A percentile compares a stretch with the other conserved stretches of the same genome.
Evolutionary conservation across 2,113 vertebrate species (phyloP).

Genomic region (Tamias sibiricus): DNA sequence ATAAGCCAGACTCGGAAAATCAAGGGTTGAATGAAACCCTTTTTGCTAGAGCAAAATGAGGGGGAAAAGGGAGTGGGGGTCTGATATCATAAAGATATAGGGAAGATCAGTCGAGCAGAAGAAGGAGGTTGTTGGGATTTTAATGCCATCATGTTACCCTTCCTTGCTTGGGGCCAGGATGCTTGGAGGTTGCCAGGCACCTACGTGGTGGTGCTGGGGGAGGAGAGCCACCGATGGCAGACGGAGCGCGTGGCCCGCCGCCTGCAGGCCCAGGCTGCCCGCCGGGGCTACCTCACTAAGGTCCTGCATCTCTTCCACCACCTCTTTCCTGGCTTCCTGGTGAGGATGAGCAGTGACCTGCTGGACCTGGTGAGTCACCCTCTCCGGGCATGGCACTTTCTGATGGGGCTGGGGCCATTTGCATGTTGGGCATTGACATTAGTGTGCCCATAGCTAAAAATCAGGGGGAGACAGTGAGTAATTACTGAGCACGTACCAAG

Average conservation of each 20-base stretch:
- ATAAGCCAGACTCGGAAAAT: no score
- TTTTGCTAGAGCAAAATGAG: no score
- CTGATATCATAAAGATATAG: no score
- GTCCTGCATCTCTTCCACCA: slow-evolving; percentile 89
- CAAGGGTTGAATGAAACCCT: no score
- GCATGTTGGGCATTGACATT: not conserved
- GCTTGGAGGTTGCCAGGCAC: slow-evolving; percentile 91
- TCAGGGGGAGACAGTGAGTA: not conserved
- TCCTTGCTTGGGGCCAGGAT: slow-evolving; percentile 78
- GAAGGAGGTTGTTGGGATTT: not conserved
- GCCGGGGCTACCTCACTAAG: slow-evolving; percentile 85
- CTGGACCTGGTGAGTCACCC: slow-evolving; percentile 87
- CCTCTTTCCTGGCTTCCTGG: slow-evolving; percentile 87
- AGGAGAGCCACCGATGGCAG: slow-evolving; percentile 82
- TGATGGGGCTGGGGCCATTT: not conserved
- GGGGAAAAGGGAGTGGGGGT: no score
- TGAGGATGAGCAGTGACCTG: slow-evolving; percentile 87
- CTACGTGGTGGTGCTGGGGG: slow-evolving; percentile 90
- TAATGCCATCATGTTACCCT: not conserved
- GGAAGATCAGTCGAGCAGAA: no score
- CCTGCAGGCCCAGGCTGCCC: slow-evolving; percentile 87
- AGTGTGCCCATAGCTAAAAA: not conserved
- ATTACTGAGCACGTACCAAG: not conserved
- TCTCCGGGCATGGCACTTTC: not conserved
- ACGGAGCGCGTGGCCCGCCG: slow-evolving; percentile 80